Base-by-base conservation (phyloP, 2,113 vertebrate genomes). In the Etheostoma cragini region DNA sequence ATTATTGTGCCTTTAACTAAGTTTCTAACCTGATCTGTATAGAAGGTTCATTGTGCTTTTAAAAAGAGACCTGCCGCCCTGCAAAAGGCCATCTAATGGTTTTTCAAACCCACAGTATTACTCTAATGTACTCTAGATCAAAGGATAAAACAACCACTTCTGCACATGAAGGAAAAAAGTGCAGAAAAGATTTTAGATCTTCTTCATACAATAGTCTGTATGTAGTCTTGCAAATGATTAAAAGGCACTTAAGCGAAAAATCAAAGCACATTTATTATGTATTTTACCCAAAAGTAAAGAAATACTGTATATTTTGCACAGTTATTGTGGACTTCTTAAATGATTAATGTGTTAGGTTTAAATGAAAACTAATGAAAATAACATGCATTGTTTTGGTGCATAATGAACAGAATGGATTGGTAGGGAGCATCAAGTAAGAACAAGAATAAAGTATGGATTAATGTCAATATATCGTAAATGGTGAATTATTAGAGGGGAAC, bases 1-100 rank as follows among this genome's bases (percentile, higher is more conserved):
- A 87, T 92, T 93, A 91, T 91, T 89, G 91, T 90, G 90, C 78
- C 88, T 91, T 89, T 89, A 91, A 90, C 92, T 87, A 91, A 93
- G 89, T 91, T 92, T 90, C 88, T 89, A 84, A 90, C 85, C 91
- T 85, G 89, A 92, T 90, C 89, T 62, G 88, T 89, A 83, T 77
- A 86, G 84, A 91, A 91, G 88, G 91, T 92, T 88, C 89, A 86
- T 78, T 87, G 87, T 82, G 92, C 92, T 92, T 93, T 92, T 93
- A 93, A 90, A 38, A 91, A 78, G 86, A 80, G 92, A 93, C 89
- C 91, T 78, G 82, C 78, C 87, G 92, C 84, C 88, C 88, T 46
- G 78, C 76, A 86, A 92, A 90, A 93, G 89, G 91, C 89, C 91
- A 86, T 77, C 88, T 93, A 91, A 93, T 93, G 89, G 84, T 88